Conservation (phyloP, 2,888 invertebrate genomes). For the Aporophyla nigra region DNA sequence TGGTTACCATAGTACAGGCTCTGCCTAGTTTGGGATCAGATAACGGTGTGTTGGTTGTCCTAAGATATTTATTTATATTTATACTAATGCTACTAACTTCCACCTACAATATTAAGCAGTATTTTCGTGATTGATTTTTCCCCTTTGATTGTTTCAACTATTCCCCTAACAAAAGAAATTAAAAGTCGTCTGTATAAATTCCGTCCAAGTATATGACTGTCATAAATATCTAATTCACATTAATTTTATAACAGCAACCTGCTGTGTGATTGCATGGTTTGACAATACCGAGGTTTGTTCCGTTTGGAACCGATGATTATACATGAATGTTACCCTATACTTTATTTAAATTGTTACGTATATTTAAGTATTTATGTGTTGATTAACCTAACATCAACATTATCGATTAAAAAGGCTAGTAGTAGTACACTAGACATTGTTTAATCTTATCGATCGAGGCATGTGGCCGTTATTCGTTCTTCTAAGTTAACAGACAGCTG, state of each 20-base stretch:
- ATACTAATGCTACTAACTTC: too few relatives aligned
- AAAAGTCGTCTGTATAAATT: constrained; percentile 11
- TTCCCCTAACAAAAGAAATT: constrained; percentile 3
- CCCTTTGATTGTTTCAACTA: not conserved
- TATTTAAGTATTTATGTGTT: not conserved
- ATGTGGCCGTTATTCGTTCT: too few relatives aligned
- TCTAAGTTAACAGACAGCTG: too few relatives aligned
- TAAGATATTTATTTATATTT: too few relatives aligned
- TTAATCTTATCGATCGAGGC: too few relatives aligned
- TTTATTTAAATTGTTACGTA: not conserved
- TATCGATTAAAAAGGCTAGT: too few relatives aligned
- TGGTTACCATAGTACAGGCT: too few relatives aligned
- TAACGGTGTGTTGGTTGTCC: too few relatives aligned
- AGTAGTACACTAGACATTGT: too few relatives aligned
- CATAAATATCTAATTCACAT: constrained; percentile 55
- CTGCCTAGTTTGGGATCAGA: too few relatives aligned
- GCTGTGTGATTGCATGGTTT: constrained; percentile 41
- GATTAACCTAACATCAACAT: too few relatives aligned
- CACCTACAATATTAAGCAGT: too few relatives aligned
- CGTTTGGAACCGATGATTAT: constrained; percentile 1
- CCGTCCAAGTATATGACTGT: constrained; percentile 21
- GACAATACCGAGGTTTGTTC: constrained; percentile 26
- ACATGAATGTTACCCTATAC: not conserved
- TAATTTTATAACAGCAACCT: constrained; percentile 46
- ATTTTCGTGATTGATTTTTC: not conserved